Evolutionary conservation across 1,140 invertebrate genomes (phyloP), one percentile per base, ranked within the genome.

Genomic region (Drosophila triauraria): DNA sequence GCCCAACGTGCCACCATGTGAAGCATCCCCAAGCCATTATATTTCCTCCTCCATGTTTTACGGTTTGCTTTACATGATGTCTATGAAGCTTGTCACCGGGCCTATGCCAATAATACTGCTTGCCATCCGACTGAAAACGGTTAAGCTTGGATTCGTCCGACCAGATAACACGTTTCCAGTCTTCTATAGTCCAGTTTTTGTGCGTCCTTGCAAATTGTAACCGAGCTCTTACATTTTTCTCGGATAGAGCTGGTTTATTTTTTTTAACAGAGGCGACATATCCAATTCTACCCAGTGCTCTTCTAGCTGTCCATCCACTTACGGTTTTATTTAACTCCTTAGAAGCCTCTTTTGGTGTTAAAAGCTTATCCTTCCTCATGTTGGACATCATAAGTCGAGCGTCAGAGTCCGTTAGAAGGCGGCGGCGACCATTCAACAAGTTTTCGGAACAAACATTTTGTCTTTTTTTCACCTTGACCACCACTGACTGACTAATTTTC

Each of bases 91-190:
- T n/a, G n/a, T n/a, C n/a, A n/a, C n/a, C n/a, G 68, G 51, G 35
- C 54, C 40, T 47, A 38, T 40, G 30, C 43, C 67, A 20, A 20
- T 62, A 65, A 58, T 65, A 67, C 54, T 70, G 38, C 50, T 67
- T 60, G 7, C 75, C 51, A 38, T 77, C 59, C 5, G 59, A 64
- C 15, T 64, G 59, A 40, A 70, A 71, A 25, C 65, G 20, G n/a
- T 77, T 69, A 42, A 70, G 56, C 54, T 77, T 77, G 12, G 46
- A 54, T 43, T 71, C 61, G 48, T 77, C 67, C 9, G 75, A 65
- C 75, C 67, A 78, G 25, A 78, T 58, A 44, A 71, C 68, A 46
- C 30, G 40, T 62, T 72, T 72, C 62, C 62, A 78, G 46, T 63
- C 62, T 9, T 67, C 50, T 30, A 38, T 38, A 35, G 57, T 67